Percentiles rank a stretch among this genome's conserved stretches.
phyloP scores from a whole-genome alignment of 2,113 vertebrate species.

The Gnathonemus longibarbis region DNA sequence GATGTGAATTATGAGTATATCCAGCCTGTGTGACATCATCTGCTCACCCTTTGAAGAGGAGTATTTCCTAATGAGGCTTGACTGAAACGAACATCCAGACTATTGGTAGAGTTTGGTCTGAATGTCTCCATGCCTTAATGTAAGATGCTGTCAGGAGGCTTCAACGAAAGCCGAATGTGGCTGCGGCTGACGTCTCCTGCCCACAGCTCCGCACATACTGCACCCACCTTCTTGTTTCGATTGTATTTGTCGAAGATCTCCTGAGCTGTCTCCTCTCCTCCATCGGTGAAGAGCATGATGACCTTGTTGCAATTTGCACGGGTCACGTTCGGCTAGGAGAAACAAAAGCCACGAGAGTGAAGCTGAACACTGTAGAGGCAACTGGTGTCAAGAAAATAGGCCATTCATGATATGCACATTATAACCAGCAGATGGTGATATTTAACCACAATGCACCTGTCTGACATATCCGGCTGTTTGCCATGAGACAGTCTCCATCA shows the following conservation, averaged over 20 bases:
- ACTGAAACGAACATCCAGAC: background rate
- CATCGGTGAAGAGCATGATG: slow-evolving; percentile 97
- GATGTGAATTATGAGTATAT: background rate
- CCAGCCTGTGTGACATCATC: background rate
- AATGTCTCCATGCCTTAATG: background rate
- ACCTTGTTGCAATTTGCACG: slow-evolving; percentile 97
- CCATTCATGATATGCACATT: background rate
- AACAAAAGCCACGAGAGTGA: background rate
- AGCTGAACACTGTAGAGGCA: background rate
- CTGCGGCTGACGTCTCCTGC: background rate
- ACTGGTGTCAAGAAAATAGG: background rate
- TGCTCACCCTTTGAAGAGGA: background rate
- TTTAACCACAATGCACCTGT: slow-evolving; percentile 3
- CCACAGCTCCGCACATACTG: background rate
- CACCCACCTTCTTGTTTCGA: slow-evolving; percentile 74
- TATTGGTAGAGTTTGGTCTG: background rate
- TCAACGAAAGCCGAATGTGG: background rate
- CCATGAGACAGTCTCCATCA: background rate
- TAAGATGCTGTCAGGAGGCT: background rate
- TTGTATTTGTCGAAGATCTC: slow-evolving; percentile 89
- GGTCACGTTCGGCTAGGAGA: slow-evolving; percentile 71
- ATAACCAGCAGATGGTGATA: slow-evolving; percentile 26
- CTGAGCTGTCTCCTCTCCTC: slow-evolving; percentile 87
- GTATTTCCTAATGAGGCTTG: background rate
- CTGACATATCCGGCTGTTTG: background rate